phyloP scores from a whole-genome alignment of 2,888 invertebrate genomes.

The Omphaloscelis lunosa region DNA sequence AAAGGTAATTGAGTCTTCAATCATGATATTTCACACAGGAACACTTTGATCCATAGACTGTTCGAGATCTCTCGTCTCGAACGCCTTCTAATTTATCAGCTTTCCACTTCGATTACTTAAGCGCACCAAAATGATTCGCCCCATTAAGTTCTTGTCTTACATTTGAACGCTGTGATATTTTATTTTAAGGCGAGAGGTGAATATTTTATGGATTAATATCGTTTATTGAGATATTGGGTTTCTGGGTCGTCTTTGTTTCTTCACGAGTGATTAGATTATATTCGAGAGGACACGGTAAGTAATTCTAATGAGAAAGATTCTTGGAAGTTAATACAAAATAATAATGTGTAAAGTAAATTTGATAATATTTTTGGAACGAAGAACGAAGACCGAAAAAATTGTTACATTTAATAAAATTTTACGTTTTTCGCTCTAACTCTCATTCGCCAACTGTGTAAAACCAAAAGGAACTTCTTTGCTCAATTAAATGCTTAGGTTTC shows the following conservation, averaged over 20 bases:
- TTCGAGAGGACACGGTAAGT: constrained; percentile 9
- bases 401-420: neutral
- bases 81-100: constrained; percentile 82
- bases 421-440: neutral
- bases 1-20: constrained; percentile 60
- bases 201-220: constrained; percentile 64
- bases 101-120: constrained; percentile 85
- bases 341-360: neutral
- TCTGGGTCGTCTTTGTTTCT: constrained; percentile 18
- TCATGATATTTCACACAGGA: constrained; percentile 66
- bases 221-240: constrained; percentile 29
- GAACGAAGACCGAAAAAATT: neutral
- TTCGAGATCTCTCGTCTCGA: constrained; percentile 67
- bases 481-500: neutral
- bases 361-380: neutral
- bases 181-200: constrained; percentile 67
- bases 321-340: neutral
- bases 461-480: no score
- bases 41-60: constrained; percentile 76
- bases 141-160: constrained; percentile 84
- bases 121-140: constrained; percentile 83
- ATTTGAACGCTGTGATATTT: constrained; percentile 75
- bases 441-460: no score
- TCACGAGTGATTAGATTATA: neutral
- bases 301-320: constrained; percentile 1